These are phyloP conservation scores for Anguilla obscura DNA, from an alignment of 2,797 vertebrate genomes.

Conservation along the genomic window DNA sequence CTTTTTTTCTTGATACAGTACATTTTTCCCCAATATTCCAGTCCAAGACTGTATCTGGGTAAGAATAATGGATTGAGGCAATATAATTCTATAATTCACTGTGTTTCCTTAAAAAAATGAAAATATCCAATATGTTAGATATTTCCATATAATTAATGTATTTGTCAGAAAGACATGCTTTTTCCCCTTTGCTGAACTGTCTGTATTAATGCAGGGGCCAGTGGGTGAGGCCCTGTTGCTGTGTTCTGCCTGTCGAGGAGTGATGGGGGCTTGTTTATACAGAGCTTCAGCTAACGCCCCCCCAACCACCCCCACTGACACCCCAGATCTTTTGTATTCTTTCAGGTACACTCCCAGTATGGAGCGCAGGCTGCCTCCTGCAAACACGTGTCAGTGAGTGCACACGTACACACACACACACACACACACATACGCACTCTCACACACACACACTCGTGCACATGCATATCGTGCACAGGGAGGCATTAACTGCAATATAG, in stretches of 20 bases:
- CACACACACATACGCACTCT: no score
- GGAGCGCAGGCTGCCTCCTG: slow-evolving; percentile 55
- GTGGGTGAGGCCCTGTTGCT: slow-evolving; percentile 37
- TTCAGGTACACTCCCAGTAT: slow-evolving; percentile 49
- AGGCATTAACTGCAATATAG: not conserved
- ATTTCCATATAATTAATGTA: slow-evolving; percentile 54
- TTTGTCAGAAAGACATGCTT: slow-evolving; percentile 57
- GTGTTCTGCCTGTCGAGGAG: slow-evolving; percentile 48
- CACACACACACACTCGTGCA: slow-evolving; percentile 20
- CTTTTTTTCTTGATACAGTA: not conserved
- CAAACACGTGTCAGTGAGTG: no score
- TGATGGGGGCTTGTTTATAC: slow-evolving; percentile 68
- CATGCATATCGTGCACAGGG: not conserved
- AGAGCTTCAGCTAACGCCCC: slow-evolving; percentile 65
- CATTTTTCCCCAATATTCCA: not conserved
- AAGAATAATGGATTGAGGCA: no score
- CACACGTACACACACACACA: slow-evolving; percentile 48
- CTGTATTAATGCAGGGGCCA: slow-evolving; percentile 35
- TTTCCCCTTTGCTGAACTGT: slow-evolving; percentile 48
- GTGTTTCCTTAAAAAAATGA: slow-evolving; percentile 40
- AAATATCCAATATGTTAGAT: slow-evolving; percentile 40
- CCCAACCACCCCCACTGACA: slow-evolving; percentile 53
- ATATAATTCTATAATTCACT: not conserved
- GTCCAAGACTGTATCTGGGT: no score
- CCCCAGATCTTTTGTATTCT: slow-evolving; percentile 15